These are phyloP conservation scores for Dipodomys stephensi DNA, from an alignment of 2,113 vertebrate genomes.

Conservation along the genomic window DNA sequence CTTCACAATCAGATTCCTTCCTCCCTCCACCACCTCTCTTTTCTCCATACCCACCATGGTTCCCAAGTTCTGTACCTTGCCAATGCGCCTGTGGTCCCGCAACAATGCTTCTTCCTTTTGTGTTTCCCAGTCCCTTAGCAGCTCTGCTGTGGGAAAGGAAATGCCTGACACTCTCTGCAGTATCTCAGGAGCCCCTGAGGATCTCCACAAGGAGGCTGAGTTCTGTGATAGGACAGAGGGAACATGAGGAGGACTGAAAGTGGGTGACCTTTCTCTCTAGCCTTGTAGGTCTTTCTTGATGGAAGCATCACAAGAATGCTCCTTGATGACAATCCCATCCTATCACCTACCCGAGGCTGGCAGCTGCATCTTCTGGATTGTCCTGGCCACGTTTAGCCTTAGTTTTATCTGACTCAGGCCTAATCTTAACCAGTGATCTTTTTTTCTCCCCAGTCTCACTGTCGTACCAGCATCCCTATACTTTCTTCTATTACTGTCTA, in stretches of 20 bases:
- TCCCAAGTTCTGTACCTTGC: slow-evolving; percentile 84
- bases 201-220: slow-evolving; percentile 84
- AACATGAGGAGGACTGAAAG: background rate
- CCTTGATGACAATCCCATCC: background rate
- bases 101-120: slow-evolving; percentile 87
- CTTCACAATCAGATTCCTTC: background rate
- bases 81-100: slow-evolving; percentile 94
- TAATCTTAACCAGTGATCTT: background rate
- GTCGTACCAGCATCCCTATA: too few species aligned
- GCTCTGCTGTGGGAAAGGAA: slow-evolving; percentile 89
- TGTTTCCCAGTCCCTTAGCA: slow-evolving; percentile 88
- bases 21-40: rapidly evolving
- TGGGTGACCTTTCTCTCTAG: background rate
- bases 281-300: background rate
- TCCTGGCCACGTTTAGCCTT: background rate
- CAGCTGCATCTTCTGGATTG: background rate
- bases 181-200: background rate
- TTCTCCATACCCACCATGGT: too few species aligned
- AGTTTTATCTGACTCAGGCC: background rate
- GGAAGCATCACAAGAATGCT: background rate
- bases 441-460: background rate
- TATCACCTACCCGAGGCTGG: background rate
- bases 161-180: slow-evolving; percentile 89
- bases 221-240: slow-evolving; percentile 73
- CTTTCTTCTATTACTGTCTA: background rate